A percentile compares a stretch with the other conserved stretches of the same genome.
phyloP scores from a whole-genome alignment of 35 echinoderm and acorn worm genomes.

The Apostichopus californicus region DNA sequence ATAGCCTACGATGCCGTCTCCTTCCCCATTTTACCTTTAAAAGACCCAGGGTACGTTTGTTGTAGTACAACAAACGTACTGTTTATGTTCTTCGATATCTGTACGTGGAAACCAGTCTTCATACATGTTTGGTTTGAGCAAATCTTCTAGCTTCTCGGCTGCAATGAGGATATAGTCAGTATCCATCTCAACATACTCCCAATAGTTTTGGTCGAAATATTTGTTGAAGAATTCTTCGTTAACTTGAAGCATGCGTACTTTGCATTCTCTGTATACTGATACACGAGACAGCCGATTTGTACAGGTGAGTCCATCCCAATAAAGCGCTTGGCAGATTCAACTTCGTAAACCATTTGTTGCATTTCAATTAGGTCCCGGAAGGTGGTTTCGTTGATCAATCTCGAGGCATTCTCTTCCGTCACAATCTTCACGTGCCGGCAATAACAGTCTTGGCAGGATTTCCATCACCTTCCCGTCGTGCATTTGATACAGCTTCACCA shows the following conservation, averaged over 20 bases:
- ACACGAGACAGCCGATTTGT: constrained; percentile 51
- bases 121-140: constrained; percentile 23
- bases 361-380: constrained; percentile 23
- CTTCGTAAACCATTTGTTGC: constrained; percentile 52
- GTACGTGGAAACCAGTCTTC: constrained; percentile 32
- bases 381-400: constrained; percentile 38
- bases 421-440: constrained; percentile 65
- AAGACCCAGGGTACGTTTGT: constrained; percentile 49
- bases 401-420: constrained; percentile 35
- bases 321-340: constrained; percentile 30
- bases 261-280: constrained; percentile 29
- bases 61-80: no score
- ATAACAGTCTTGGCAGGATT: constrained; percentile 60
- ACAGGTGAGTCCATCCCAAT: constrained; percentile 36
- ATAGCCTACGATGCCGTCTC: constrained; percentile 51
- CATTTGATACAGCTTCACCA: constrained; percentile 59
- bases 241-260: constrained; percentile 39
- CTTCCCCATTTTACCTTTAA: constrained; percentile 59
- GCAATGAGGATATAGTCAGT: constrained; percentile 47
- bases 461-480: constrained; percentile 36
- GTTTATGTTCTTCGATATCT: constrained; percentile 3
- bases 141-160: constrained; percentile 3
- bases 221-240: constrained; percentile 55
- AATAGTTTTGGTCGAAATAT: background rate
- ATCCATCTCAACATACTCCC: constrained; percentile 24